Conservation (phyloP, 2,797 vertebrate genomes). For the Liparis tanakae region DNA sequence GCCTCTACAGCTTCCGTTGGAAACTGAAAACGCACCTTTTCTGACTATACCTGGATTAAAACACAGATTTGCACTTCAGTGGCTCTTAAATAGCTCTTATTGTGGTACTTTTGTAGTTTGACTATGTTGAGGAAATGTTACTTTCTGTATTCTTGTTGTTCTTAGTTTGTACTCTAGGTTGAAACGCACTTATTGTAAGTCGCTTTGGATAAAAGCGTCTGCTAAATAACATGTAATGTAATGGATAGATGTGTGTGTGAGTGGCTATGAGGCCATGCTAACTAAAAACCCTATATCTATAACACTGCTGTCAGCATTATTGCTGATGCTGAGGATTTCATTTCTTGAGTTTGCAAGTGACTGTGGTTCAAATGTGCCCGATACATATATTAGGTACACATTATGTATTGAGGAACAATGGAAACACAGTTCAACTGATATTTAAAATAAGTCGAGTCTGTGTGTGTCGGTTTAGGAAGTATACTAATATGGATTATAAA, state of each 20-base stretch:
- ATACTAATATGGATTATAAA: not conserved
- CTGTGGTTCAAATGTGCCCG: not conserved
- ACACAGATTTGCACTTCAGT: too few relatives aligned
- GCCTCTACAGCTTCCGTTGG: too few relatives aligned
- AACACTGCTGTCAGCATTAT: conserved; percentile 7
- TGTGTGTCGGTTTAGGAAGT: conserved; percentile 3
- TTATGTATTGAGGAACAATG: not conserved
- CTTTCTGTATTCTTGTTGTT: too few relatives aligned
- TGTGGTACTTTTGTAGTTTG: too few relatives aligned
- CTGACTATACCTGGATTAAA: too few relatives aligned
- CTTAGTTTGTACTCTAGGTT: too few relatives aligned
- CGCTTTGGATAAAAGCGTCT: too few relatives aligned
- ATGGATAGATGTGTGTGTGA: not conserved
- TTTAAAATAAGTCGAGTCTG: not conserved
- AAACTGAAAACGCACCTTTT: too few relatives aligned
- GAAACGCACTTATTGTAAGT: too few relatives aligned
- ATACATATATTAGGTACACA: conserved; percentile 15
- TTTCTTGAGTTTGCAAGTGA: conserved; percentile 4
- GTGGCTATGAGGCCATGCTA: conserved; percentile 8
- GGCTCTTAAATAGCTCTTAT: too few relatives aligned
- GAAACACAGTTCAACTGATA: not conserved
- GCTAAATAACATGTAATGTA: too few relatives aligned
- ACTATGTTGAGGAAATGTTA: too few relatives aligned
- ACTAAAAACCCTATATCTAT: conserved; percentile 13
- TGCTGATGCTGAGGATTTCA: not conserved